phyloP scores from a whole-genome alignment of 2,888 invertebrate species.

The Drosophila histrio region DNA sequence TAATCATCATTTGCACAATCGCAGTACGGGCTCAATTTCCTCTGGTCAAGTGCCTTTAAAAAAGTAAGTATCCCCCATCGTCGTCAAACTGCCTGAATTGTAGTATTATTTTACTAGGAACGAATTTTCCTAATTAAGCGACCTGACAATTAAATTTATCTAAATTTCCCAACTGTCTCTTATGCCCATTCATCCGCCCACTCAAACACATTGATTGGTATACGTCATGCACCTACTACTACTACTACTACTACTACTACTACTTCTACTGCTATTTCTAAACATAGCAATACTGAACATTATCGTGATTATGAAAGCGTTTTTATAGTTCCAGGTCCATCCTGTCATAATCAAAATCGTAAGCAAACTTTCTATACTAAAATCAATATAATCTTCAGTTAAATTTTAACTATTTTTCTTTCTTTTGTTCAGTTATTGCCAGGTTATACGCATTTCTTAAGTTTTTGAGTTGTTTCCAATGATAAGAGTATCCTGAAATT shows the following conservation, averaged over 20 bases:
- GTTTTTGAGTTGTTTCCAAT: neutral
- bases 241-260: conserved; percentile 18
- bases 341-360: conserved; percentile 87
- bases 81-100: neutral
- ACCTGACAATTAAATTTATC: conserved; percentile 23
- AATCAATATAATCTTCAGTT: conserved; percentile 23
- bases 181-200: conserved; percentile 18
- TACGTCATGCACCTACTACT: conserved; percentile 45
- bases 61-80: conserved; percentile 89
- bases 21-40: conserved; percentile 88
- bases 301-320: conserved; percentile 90
- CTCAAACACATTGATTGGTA: conserved; percentile 50
- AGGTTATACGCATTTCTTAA: neutral
- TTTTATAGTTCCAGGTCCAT: conserved; percentile 89
- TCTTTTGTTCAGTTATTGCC: neutral
- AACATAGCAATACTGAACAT: conserved; percentile 86
- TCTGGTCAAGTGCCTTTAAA: conserved; percentile 99
- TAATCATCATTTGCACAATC: conserved; percentile 82
- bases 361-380: conserved; percentile 81
- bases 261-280: conserved; percentile 16
- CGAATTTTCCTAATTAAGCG: neutral
- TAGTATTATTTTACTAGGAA: neutral
- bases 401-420: conserved; percentile 8
- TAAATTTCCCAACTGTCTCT: conserved; percentile 24
- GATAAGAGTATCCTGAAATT: too few relatives aligned